Evolutionary conservation across 2,888 invertebrate genomes (phyloP).

Genomic region (Carpatolechia fugitivella): DNA sequence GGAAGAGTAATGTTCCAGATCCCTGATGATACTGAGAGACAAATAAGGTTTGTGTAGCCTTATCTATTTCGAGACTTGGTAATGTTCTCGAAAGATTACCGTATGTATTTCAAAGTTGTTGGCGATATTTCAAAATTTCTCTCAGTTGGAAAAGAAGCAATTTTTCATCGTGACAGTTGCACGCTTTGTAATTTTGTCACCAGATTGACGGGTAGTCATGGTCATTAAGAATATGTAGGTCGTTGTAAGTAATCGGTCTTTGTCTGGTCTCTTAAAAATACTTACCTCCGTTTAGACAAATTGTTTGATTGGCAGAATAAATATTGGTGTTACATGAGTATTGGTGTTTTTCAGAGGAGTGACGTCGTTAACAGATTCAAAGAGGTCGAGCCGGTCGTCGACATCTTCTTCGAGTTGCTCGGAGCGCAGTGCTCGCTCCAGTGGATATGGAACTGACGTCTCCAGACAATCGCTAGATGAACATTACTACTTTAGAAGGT

Average conservation of each 20-base stretch:
- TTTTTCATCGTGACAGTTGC: constrained; percentile 31
- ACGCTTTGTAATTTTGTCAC: not conserved
- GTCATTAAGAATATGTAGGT: constrained; percentile 13
- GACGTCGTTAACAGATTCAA: constrained; percentile 46
- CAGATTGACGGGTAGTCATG: not conserved
- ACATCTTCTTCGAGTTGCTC: constrained; percentile 70
- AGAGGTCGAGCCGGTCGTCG: constrained; percentile 67
- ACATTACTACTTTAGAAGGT: constrained; percentile 63
- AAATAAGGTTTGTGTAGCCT: constrained; percentile 51
- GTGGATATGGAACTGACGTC: constrained; percentile 67
- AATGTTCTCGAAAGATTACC: constrained; percentile 26
- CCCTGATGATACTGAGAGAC: constrained; percentile 53
- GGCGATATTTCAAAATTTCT: constrained; percentile 42
- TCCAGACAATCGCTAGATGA: constrained; percentile 58
- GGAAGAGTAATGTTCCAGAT: constrained; percentile 60
- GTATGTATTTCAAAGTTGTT: constrained; percentile 32
- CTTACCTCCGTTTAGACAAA: not conserved
- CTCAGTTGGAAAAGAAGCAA: not conserved
- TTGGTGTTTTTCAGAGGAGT: constrained; percentile 31
- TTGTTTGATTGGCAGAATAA: not conserved
- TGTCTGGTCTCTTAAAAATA: not conserved
- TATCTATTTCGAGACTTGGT: too few species aligned
- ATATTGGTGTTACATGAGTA: not conserved
- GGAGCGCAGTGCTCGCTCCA: constrained; percentile 67
- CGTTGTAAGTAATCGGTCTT: not conserved